These are phyloP conservation scores for Circaetus gallicus DNA, from an alignment of 2,113 vertebrate species.

Conservation along the genomic window DNA sequence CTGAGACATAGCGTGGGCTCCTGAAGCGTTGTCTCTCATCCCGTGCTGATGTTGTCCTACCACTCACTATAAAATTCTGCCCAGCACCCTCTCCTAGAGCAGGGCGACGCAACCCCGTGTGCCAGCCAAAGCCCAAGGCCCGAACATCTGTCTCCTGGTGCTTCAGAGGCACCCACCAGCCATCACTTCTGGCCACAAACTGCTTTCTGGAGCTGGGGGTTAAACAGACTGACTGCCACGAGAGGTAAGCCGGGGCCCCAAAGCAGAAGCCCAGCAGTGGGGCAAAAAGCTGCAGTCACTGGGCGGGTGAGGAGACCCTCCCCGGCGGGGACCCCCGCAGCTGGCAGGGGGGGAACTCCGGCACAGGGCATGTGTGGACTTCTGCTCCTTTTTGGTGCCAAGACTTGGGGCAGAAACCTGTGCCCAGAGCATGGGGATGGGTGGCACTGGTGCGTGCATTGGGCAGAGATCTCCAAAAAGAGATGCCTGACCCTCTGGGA, in stretches of 20 bases:
- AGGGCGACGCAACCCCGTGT: rapidly evolving
- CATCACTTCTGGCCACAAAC: neutral
- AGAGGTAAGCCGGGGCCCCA: neutral
- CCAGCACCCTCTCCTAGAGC: neutral
- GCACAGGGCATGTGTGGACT: neutral
- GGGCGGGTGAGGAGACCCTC: neutral
- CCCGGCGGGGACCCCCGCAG: rapidly evolving
- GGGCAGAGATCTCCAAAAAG: neutral
- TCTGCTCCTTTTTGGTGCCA: neutral
- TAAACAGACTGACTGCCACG: neutral
- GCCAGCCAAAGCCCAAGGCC: neutral
- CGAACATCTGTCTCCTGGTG: neutral
- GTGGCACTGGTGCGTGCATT: neutral
- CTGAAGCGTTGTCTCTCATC: neutral
- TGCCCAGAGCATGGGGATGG: neutral
- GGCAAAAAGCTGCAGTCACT: neutral
- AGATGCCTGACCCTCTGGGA: neutral
- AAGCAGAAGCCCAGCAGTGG: neutral
- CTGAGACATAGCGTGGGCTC: neutral
- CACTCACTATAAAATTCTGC: neutral
- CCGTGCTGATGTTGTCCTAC: neutral
- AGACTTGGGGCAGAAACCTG: neutral
- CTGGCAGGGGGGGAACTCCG: neutral
- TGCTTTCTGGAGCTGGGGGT: neutral
- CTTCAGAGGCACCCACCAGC: neutral